These are phyloP conservation scores for Orestias chungarensis DNA, from an alignment of 2,797 vertebrate genomes.

Conservation along the genomic window DNA sequence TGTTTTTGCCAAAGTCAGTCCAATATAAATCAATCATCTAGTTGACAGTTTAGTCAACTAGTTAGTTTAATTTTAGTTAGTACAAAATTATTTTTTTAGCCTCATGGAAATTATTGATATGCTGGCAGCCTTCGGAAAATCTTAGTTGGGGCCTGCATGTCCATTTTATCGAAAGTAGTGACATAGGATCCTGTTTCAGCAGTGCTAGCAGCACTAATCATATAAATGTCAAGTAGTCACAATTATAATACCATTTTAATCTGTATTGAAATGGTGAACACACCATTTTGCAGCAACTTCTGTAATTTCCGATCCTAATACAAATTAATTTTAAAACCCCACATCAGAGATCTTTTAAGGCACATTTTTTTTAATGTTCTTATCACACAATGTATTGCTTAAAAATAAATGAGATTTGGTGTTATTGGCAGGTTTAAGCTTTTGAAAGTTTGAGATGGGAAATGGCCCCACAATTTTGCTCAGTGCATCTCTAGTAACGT, in stretches of 20 bases:
- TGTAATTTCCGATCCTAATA: not conserved
- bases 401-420: not conserved
- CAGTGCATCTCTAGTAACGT: slow-evolving; percentile 4
- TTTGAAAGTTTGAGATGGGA: not conserved
- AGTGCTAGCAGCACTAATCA: not conserved
- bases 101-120: not conserved
- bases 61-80: not conserved
- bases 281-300: not conserved
- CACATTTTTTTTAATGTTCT: not conserved
- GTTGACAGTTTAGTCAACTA: not conserved
- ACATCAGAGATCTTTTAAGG: too few relatives aligned
- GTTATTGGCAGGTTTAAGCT: not conserved
- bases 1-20: not conserved
- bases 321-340: not conserved
- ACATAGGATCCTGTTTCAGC: not conserved
- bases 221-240: not conserved
- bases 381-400: not conserved
- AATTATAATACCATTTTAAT: not conserved
- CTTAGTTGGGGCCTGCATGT: not conserved
- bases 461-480: not conserved
- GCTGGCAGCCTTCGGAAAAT: not conserved
- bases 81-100: not conserved
- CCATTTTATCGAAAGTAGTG: not conserved
- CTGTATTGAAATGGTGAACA: not conserved
- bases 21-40: not conserved